Evolutionary conservation across 2,888 invertebrate genomes (phyloP).

Genomic region (Eumacrocentrus americanus): DNA sequence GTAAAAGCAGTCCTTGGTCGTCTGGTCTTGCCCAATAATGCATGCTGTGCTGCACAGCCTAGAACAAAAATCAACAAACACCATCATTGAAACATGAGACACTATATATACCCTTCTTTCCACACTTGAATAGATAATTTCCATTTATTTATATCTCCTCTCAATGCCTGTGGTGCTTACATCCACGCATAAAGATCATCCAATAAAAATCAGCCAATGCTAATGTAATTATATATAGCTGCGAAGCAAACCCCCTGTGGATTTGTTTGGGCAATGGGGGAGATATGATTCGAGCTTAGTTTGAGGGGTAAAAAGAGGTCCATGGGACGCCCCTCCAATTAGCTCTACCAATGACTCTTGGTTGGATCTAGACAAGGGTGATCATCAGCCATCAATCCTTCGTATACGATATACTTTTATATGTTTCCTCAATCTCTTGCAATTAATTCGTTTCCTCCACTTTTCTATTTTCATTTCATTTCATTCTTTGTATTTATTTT

Average conservation of each 20-base stretch:
- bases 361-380: constrained; percentile 39
- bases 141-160: background rate
- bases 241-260: constrained; percentile 49
- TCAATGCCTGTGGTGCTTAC: constrained; percentile 4
- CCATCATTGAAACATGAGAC: background rate
- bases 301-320: constrained; percentile 23
- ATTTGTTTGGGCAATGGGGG: constrained; percentile 39
- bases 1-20: constrained; percentile 98
- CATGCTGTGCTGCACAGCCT: constrained; percentile 74
- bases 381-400: constrained; percentile 25
- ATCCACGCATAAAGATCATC: constrained; percentile 40
- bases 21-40: constrained; percentile 83
- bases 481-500: constrained; percentile 3
- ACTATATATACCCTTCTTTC: background rate
- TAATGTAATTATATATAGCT: constrained; percentile 58
- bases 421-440: constrained; percentile 24
- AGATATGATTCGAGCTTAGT: constrained; percentile 48
- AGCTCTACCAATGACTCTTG: constrained; percentile 54
- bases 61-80: constrained; percentile 34
- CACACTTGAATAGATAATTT: background rate
- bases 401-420: constrained; percentile 20
- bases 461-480: constrained; percentile 17
- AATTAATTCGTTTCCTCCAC: constrained; percentile 1
- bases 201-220: constrained; percentile 60
- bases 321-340: constrained; percentile 56